phyloP scores from a whole-genome alignment of 2,113 vertebrate species.

The Calcarius ornatus region DNA sequence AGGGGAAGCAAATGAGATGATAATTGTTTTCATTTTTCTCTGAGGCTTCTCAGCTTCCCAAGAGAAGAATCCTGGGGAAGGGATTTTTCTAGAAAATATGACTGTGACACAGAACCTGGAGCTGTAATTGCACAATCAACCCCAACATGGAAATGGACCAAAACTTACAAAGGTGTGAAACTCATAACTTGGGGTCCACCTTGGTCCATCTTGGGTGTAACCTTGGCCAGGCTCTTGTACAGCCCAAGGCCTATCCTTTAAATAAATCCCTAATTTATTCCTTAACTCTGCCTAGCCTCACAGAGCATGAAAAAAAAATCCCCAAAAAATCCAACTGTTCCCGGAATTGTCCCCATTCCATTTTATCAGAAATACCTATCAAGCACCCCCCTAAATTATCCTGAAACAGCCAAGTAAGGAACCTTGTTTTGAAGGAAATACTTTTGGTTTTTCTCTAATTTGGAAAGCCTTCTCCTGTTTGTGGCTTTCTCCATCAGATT shows the following conservation, averaged over 20 bases:
- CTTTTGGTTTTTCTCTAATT: background rate
- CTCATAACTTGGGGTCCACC: fast-evolving
- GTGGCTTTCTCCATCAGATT: background rate
- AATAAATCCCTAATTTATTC: background rate
- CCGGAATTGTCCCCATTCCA: background rate
- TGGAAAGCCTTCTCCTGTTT: background rate
- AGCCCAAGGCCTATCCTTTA: background rate
- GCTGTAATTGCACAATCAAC: background rate
- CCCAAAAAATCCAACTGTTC: background rate
- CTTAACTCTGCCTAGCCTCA: too few relatives aligned
- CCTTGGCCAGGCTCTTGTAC: background rate
- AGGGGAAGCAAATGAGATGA: too few relatives aligned
- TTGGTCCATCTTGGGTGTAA: background rate
- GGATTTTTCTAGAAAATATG: too few relatives aligned
- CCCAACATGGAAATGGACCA: background rate
- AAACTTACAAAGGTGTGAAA: background rate
- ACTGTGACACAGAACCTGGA: background rate
- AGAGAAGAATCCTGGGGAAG: too few relatives aligned
- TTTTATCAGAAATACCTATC: background rate
- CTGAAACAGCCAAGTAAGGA: background rate
- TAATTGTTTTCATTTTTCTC: too few relatives aligned
- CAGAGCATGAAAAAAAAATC: background rate
- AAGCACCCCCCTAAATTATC: background rate
- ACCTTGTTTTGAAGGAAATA: background rate
- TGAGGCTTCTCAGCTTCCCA: too few relatives aligned